phyloP scores from a whole-genome alignment of 2,888 invertebrate genomes.

The Limenitis camilla region DNA sequence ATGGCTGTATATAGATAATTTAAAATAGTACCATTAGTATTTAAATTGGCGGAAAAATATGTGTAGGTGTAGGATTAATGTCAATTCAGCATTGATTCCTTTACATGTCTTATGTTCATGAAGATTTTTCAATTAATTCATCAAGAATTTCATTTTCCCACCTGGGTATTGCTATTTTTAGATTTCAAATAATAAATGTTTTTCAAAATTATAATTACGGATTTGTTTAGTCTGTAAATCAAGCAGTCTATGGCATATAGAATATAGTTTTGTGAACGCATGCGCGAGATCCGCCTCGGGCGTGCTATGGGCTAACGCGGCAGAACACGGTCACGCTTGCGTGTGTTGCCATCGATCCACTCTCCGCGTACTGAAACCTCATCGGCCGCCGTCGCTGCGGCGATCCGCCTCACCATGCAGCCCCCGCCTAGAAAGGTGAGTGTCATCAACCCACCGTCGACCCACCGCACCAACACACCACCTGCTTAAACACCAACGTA shows the following conservation, averaged over 20 bases:
- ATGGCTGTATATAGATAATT: no score
- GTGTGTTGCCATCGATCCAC: conserved; percentile 43
- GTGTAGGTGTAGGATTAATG: no score
- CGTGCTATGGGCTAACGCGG: conserved; percentile 37
- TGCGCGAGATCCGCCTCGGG: conserved; percentile 29
- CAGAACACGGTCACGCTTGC: conserved; percentile 43
- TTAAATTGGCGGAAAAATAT: no score
- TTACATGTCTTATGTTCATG: no score
- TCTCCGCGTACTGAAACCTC: conserved; percentile 22
- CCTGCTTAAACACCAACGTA: no score
- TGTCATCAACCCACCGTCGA: conserved; percentile 19
- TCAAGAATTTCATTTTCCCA: no score
- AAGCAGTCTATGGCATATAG: conserved; percentile 20
- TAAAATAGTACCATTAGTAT: no score
- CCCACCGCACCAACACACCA: conserved; percentile 5
- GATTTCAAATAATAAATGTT: no score
- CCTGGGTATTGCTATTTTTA: no score
- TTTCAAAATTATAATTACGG: no score
- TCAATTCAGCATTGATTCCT: no score
- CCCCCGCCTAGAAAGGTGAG: conserved; percentile 91
- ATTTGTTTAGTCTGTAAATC: conserved; percentile 22
- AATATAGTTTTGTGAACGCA: conserved; percentile 26
- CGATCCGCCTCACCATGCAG: conserved; percentile 77
- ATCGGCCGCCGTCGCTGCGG: conserved; percentile 32
- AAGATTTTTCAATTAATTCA: no score